Percentiles rank a stretch among this genome's conserved stretches.
Evolutionary conservation across 2,113 vertebrate species (phyloP).

Genomic region (Zosterops hypoxanthus): DNA sequence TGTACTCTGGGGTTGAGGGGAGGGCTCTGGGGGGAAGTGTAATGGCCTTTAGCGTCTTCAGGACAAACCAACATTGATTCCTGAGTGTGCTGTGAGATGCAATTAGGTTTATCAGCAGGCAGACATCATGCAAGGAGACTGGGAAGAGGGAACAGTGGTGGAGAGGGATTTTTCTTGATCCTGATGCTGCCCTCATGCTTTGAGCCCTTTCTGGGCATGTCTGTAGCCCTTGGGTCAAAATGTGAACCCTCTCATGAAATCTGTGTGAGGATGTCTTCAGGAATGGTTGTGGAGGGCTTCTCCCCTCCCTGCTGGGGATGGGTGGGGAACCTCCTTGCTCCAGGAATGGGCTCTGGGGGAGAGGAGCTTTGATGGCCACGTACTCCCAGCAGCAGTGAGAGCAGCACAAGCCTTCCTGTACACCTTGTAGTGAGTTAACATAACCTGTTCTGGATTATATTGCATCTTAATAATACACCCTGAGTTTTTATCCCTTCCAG

Average conservation of each 20-base stretch:
- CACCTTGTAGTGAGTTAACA: background rate
- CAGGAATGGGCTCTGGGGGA: background rate
- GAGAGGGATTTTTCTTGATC: background rate
- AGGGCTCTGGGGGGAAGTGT: background rate
- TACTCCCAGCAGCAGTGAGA: background rate
- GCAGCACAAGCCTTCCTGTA: background rate
- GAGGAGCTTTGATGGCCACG: background rate
- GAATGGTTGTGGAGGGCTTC: background rate
- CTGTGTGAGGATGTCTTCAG: background rate
- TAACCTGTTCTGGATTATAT: background rate
- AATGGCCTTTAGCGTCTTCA: slow-evolving; percentile 34
- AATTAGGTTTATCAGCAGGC: slow-evolving; percentile 37
- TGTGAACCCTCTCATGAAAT: background rate
- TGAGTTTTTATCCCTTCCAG: background rate
- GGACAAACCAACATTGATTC: slow-evolving; percentile 50
- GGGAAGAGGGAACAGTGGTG: background rate
- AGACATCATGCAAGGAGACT: background rate
- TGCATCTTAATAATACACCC: background rate
- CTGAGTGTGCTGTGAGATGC: background rate
- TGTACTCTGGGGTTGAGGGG: background rate
- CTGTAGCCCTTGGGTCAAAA: background rate
- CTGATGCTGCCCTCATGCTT: background rate
- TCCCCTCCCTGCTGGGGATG: background rate
- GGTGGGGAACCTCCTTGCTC: background rate
- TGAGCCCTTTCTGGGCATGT: background rate